A percentile compares a stretch with the other conserved stretches of the same genome.
Evolutionary conservation across 2,888 invertebrate genomes (phyloP).

Genomic region (Caenorhabditis wallacei): DNA sequence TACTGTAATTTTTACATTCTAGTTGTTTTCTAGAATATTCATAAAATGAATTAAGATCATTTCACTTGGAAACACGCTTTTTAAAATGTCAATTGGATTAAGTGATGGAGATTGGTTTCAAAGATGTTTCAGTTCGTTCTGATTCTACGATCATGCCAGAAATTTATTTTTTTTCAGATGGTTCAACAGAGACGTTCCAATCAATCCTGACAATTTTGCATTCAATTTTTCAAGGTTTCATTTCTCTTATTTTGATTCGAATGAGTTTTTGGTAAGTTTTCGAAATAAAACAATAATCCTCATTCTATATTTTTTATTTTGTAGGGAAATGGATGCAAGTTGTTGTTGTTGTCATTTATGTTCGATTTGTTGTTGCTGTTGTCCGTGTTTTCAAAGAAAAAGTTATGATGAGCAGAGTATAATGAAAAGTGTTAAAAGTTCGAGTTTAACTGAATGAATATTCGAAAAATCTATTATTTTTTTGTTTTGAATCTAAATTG

Average conservation of each 20-base stretch:
- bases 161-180: conserved; percentile 11
- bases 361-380: conserved; percentile 29
- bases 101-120: conserved; percentile 26
- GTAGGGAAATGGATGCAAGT: conserved; percentile 40
- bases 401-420: conserved; percentile 2
- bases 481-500: no score
- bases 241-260: conserved; percentile 8
- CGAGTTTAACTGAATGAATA: conserved; percentile 8
- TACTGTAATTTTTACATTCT: conserved; percentile 11
- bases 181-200: conserved; percentile 29
- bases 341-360: conserved; percentile 43
- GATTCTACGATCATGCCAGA: neutral
- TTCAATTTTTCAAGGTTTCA: conserved; percentile 31
- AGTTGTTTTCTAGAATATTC: neutral
- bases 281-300: neutral
- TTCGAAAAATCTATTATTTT: neutral
- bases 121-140: conserved; percentile 9
- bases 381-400: conserved; percentile 33
- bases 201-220: conserved; percentile 39
- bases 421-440: neutral
- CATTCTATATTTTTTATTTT: neutral
- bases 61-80: conserved; percentile 27
- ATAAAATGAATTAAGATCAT: conserved; percentile 9
- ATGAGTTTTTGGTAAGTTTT: conserved; percentile 44
- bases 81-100: conserved; percentile 21